phyloP scores from a whole-genome alignment of 2,888 invertebrate species.

The Megamerina dolium region DNA sequence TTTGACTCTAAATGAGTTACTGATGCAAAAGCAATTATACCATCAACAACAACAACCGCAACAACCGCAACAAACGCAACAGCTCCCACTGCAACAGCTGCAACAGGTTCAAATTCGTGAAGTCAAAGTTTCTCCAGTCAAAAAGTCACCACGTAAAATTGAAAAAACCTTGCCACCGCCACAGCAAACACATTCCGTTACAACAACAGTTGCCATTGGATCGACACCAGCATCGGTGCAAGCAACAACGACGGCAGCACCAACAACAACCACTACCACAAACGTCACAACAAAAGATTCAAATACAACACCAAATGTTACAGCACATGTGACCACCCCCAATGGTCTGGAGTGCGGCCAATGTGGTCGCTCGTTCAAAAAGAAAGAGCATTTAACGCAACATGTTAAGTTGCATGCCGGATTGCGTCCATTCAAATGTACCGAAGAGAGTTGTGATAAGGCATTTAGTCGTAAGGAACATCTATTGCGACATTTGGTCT shows the following conservation, averaged over 20 bases:
- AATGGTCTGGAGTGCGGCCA: slow-evolving; percentile 51
- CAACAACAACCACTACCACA: slow-evolving; percentile 9
- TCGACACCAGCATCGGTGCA: slow-evolving; percentile 7
- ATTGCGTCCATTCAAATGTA: slow-evolving; percentile 61
- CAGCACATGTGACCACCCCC: slow-evolving; percentile 12
- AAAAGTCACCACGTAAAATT: slow-evolving; percentile 17
- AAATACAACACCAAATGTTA: slow-evolving; percentile 11
- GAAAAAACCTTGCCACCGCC: slow-evolving; percentile 37
- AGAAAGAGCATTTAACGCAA: slow-evolving; percentile 64
- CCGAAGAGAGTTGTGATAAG: slow-evolving; percentile 55
- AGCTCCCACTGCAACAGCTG: slow-evolving; percentile 33
- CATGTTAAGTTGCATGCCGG: slow-evolving; percentile 63
- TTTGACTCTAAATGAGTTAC: slow-evolving; percentile 5
- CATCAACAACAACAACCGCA: slow-evolving; percentile 21
- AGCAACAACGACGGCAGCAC: slow-evolving; percentile 3
- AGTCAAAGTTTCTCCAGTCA: not conserved
- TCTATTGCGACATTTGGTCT: slow-evolving; percentile 59
- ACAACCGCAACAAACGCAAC: slow-evolving; percentile 24
- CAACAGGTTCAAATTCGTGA: slow-evolving; percentile 14
- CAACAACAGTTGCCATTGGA: slow-evolving; percentile 6
- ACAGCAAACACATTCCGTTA: slow-evolving; percentile 39
- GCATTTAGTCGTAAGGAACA: slow-evolving; percentile 66
- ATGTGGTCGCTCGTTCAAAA: slow-evolving; percentile 60
- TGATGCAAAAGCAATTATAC: slow-evolving; percentile 14
- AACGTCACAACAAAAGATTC: slow-evolving; percentile 5